Evolutionary conservation across 2,113 vertebrate species (phyloP).

Genomic region (Scatophagus argus): DNA sequence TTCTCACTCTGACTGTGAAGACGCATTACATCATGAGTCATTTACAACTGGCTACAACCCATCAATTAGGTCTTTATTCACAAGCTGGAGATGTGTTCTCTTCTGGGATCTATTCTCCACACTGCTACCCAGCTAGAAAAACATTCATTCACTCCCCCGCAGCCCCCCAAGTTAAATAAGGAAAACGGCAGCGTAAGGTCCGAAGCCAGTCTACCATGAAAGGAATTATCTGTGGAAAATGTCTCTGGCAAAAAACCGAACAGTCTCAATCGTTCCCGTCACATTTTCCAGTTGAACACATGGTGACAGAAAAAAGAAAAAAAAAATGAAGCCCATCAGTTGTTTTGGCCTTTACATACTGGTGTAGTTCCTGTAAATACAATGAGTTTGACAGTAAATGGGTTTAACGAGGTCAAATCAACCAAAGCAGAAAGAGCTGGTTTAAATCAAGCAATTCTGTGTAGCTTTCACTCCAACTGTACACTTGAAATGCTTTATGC

Average conservation of each 20-base stretch:
- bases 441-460: conserved; percentile 39
- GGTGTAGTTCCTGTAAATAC: conserved; percentile 54
- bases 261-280: conserved; percentile 66
- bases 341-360: conserved; percentile 33
- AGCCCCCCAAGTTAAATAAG: conserved; percentile 80
- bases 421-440: conserved; percentile 37
- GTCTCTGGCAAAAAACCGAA: conserved; percentile 71
- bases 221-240: conserved; percentile 84
- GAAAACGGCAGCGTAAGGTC: conserved; percentile 75
- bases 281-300: conserved; percentile 74
- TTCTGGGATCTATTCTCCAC: conserved; percentile 81
- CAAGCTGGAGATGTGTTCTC: conserved; percentile 80
- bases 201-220: conserved; percentile 78
- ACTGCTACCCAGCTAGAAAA: conserved; percentile 82
- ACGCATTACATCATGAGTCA: conserved; percentile 78
- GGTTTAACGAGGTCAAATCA: conserved; percentile 63
- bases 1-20: conserved; percentile 60
- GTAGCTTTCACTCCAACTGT: conserved; percentile 22
- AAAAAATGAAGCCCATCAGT: conserved; percentile 42
- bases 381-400: conserved; percentile 61
- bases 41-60: conserved; percentile 77
- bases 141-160: conserved; percentile 74
- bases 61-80: conserved; percentile 84
- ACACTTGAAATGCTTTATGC: conserved; percentile 11
- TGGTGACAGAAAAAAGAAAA: conserved; percentile 50